Percentiles rank a stretch among this genome's conserved stretches.
phyloP scores from a whole-genome alignment of 23 tunicate genomes.

The Trididemnum clinides region DNA sequence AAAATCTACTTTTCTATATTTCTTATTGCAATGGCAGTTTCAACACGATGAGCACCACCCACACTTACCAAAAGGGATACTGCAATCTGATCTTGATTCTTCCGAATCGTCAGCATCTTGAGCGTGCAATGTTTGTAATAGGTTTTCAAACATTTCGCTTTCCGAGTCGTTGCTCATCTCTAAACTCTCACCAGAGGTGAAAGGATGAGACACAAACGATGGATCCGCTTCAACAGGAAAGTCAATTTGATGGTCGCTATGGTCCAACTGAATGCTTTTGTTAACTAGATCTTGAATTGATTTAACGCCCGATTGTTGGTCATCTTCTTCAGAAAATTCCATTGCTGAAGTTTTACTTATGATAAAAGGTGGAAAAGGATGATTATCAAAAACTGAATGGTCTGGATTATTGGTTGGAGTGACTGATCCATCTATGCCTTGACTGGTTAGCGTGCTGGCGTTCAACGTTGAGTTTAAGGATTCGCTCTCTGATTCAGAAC shows the following conservation, averaged over 20 bases:
- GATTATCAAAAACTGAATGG: neutral
- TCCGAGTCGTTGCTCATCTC: constrained; percentile 40
- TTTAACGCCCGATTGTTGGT: neutral
- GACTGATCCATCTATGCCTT: neutral
- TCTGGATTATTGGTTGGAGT: neutral
- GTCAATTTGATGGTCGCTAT: neutral
- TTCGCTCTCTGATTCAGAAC: constrained; percentile 9
- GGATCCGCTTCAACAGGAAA: neutral
- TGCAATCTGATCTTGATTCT: constrained; percentile 32
- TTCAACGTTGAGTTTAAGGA: neutral
- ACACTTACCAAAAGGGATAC: constrained; percentile 43
- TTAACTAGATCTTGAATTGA: neutral
- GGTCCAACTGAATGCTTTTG: neutral
- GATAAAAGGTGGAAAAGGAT: neutral
- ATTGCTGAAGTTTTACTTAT: neutral
- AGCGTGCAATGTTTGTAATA: constrained; percentile 35
- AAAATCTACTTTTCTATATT: no score
- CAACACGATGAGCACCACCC: no score
- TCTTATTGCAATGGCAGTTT: no score
- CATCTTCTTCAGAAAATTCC: neutral
- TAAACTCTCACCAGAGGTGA: neutral
- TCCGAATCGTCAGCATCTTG: constrained; percentile 37
- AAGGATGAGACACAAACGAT: neutral
- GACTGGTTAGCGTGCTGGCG: neutral
- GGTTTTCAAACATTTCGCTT: constrained; percentile 51